Conservation (phyloP, 2,797 vertebrate species). For the Pseudocheirus occidentalis region DNA sequence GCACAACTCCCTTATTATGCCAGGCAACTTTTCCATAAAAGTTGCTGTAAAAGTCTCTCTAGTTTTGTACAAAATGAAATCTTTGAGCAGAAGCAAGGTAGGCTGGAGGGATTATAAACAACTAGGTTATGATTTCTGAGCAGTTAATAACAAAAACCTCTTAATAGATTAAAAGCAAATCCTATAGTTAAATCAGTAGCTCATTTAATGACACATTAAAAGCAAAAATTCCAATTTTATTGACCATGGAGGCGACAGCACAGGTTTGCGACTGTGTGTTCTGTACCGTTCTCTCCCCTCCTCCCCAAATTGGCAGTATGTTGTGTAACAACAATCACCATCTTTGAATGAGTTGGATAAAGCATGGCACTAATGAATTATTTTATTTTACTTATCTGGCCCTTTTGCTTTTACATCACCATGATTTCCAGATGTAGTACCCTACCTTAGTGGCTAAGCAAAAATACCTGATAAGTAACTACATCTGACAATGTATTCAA, state of each 20-base stretch:
- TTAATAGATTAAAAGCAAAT: neutral
- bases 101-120: conserved; percentile 60
- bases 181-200: neutral
- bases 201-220: neutral
- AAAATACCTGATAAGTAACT: neutral
- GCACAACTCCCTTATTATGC: neutral
- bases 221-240: neutral
- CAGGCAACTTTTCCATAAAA: conserved; percentile 56
- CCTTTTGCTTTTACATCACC: neutral
- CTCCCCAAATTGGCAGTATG: neutral
- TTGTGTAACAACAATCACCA: neutral
- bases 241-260: neutral
- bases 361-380: neutral
- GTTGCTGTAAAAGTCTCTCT: conserved; percentile 64
- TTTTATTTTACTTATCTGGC: neutral
- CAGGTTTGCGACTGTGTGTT: neutral
- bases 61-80: conserved; percentile 15
- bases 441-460: neutral
- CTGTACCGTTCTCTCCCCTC: neutral
- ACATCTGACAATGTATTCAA: neutral
- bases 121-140: conserved; percentile 70
- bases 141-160: conserved; percentile 42
- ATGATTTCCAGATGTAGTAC: neutral
- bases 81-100: conserved; percentile 66
- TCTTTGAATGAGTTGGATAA: neutral